Evolutionary conservation across 2,888 invertebrate species (phyloP), one percentile per base, ranked within the genome.

Genomic region (Chaetogeoica ovagalla): DNA sequence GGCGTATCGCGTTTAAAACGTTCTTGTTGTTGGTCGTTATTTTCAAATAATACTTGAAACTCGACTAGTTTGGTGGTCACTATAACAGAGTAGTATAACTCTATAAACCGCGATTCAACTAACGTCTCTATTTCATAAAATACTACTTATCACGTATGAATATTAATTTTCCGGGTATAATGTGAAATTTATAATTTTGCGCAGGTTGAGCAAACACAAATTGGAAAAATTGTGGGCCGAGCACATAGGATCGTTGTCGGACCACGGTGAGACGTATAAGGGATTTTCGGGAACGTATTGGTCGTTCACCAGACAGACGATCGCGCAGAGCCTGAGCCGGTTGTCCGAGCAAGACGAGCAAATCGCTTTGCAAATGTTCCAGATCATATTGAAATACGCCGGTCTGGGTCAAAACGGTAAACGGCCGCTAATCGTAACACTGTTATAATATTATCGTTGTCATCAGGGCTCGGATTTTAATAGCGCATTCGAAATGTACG

Each of bases 331-430:
- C 84, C 90, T 97, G 82, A 93, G 93, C 81, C 91, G 93, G 84
- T 89, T 96, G 82, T 91, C 93, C 74, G 96, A 96, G 86, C 91
- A 92, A 2, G 95, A 96, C 84, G 93, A 97, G 85, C 93, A 94
- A 83, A 89, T 93, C 19, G 93, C 95, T 85, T 87, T 95, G 84
- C 94, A 94, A 87, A 93, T 96, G 85, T 97, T 96, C 86, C 94
- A 94, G 87, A 89, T 92, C 65, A 93, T 97, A 85, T 89, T 97
- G 84, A 94, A 94, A 37, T 97, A 96, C 87, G 94, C 95, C 7
- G 95, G 96, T 0, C 87, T 96, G 7, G 92, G 91, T 70, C 90
- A 91, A 84, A 91, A 91, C 84, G 91, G 90, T 87, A 85, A n/a
- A 85, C 84, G 82, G 60, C 81, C 21, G 66, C 13, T 55, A 21